phyloP scores from a whole-genome alignment of 2,113 vertebrate species.

The Ammodytes marinus region DNA sequence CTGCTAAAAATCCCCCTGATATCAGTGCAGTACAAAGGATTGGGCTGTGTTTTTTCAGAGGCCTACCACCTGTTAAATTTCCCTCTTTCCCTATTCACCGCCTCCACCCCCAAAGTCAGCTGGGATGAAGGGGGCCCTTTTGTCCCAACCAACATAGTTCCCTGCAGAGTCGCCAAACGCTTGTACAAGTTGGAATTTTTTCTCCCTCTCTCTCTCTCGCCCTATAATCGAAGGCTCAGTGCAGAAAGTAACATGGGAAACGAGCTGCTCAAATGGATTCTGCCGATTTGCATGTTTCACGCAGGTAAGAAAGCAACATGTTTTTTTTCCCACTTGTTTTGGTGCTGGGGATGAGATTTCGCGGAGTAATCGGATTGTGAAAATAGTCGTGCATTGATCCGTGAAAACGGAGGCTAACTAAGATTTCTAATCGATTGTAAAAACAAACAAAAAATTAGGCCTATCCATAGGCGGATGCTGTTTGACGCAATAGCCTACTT shows the following conservation, averaged over 20 bases:
- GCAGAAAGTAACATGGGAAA: slow-evolving; percentile 77
- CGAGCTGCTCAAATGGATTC: slow-evolving; percentile 67
- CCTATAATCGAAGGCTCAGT: slow-evolving; percentile 65
- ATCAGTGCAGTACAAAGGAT: slow-evolving; percentile 8
- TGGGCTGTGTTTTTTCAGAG: slow-evolving; percentile 41
- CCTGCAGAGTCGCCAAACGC: slow-evolving; percentile 83
- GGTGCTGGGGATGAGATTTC: background rate
- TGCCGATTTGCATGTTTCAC: slow-evolving; percentile 74
- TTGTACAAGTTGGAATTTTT: slow-evolving; percentile 78
- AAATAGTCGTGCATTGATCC: background rate
- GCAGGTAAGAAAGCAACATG: slow-evolving; percentile 73
- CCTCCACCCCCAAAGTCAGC: slow-evolving; percentile 74
- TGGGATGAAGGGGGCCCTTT: slow-evolving; percentile 82
- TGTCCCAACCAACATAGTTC: slow-evolving; percentile 81
- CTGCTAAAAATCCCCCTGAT: background rate
- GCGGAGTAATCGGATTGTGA: background rate
- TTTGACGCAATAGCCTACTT: too few relatives aligned
- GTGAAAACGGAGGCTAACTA: background rate
- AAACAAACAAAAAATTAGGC: too few relatives aligned
- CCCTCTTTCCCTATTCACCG: slow-evolving; percentile 64
- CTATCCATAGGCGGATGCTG: too few relatives aligned
- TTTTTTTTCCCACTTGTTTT: background rate
- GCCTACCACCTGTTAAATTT: slow-evolving; percentile 75
- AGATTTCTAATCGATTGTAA: too few relatives aligned
- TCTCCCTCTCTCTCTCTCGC: slow-evolving; percentile 26